Evolutionary conservation across 2,797 vertebrate genomes (phyloP).

Genomic region (Epinephelus awoara): DNA sequence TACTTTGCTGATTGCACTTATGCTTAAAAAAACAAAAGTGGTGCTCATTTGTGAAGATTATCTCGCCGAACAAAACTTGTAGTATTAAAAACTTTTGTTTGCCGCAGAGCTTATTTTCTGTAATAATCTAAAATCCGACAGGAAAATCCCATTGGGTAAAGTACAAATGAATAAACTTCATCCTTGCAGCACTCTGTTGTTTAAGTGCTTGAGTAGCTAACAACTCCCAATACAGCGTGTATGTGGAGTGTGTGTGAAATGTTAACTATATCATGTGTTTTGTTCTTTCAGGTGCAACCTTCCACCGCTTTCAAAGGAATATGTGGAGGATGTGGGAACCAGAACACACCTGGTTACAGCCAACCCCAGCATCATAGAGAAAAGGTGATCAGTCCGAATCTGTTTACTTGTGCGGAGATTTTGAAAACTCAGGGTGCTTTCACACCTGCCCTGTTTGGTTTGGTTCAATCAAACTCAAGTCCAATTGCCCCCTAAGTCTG

Average conservation of each 20-base stretch:
- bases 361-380: slow-evolving; percentile 98
- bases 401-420: not conserved
- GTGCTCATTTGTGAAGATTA: too few species aligned
- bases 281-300: slow-evolving; percentile 92
- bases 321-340: slow-evolving; percentile 91
- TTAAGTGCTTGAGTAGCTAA: not conserved
- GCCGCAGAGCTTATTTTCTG: too few species aligned
- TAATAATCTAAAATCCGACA: too few species aligned
- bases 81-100: too few species aligned
- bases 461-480: too few species aligned
- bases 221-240: not conserved
- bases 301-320: slow-evolving; percentile 93
- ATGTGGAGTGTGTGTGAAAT: not conserved
- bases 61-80: too few species aligned
- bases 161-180: too few species aligned
- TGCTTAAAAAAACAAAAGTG: too few species aligned
- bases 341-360: slow-evolving; percentile 95
- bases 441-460: not conserved
- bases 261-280: not conserved
- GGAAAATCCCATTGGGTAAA: too few species aligned
- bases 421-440: not conserved
- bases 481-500: too few species aligned
- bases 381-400: slow-evolving; percentile 86
- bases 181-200: not conserved
- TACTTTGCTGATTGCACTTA: too few species aligned